Conservation (phyloP, 2,888 invertebrate genomes). For the Teleiodes luculella region DNA sequence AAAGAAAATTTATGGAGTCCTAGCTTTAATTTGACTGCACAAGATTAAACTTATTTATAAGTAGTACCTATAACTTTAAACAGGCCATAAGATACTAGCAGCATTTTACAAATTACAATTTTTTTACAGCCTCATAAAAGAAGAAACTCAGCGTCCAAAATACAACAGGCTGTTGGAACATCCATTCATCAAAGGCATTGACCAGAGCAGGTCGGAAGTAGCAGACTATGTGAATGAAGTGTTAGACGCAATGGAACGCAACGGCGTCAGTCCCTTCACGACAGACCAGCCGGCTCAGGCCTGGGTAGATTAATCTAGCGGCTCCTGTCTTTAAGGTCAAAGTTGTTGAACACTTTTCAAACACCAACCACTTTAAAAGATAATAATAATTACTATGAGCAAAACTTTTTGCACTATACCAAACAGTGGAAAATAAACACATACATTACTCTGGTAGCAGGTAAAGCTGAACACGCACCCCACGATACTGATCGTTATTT, state of each 20-base stretch:
- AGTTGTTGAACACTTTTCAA: background rate
- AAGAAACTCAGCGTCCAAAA: slow-evolving; percentile 96
- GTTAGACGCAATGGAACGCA: slow-evolving; percentile 90
- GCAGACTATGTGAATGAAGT: slow-evolving; percentile 91
- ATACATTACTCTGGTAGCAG: too few relatives aligned
- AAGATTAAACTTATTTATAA: slow-evolving; percentile 1
- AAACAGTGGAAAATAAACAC: too few relatives aligned
- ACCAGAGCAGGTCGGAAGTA: slow-evolving; percentile 89
- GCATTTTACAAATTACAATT: too few relatives aligned
- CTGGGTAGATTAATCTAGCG: slow-evolving; percentile 68
- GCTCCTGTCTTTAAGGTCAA: slow-evolving; percentile 12
- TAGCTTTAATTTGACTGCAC: too few relatives aligned
- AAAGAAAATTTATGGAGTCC: too few relatives aligned
- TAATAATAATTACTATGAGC: background rate
- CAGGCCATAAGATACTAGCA: too few relatives aligned
- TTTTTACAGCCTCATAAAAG: slow-evolving; percentile 94
- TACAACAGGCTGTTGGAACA: slow-evolving; percentile 95
- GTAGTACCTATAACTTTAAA: too few relatives aligned
- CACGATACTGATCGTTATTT: too few relatives aligned
- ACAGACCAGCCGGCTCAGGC: slow-evolving; percentile 87
- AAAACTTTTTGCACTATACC: too few relatives aligned
- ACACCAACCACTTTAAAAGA: background rate
- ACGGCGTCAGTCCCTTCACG: slow-evolving; percentile 89
- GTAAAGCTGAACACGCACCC: too few relatives aligned
- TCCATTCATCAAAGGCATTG: slow-evolving; percentile 90